phyloP scores from a whole-genome alignment of 2,113 vertebrate genomes.

The Lophura nycthemera region DNA sequence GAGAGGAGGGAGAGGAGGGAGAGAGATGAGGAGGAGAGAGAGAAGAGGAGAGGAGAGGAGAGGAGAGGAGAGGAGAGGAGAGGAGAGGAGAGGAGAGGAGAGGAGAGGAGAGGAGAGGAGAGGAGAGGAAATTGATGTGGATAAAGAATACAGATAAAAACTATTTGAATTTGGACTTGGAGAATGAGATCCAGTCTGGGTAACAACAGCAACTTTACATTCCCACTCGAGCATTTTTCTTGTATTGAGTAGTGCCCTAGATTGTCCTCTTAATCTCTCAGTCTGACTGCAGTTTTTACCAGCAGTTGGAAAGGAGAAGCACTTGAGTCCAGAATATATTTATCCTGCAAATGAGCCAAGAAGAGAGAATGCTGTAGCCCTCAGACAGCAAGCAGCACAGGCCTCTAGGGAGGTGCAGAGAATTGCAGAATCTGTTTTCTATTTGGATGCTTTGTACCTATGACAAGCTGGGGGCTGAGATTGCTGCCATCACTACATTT shows the following conservation, averaged over 20 bases:
- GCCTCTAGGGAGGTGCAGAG: neutral
- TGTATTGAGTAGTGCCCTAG: conserved; percentile 51
- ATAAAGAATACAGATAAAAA: conserved; percentile 25
- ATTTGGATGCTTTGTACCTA: conserved; percentile 29
- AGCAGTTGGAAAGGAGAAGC: conserved; percentile 26
- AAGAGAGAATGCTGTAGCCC: neutral
- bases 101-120: too few relatives aligned
- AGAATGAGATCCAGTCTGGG: neutral
- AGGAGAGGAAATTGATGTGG: neutral
- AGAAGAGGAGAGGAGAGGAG: too few relatives aligned
- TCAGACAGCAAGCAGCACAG: neutral
- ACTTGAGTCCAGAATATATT: conserved; percentile 40
- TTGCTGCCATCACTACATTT: neutral
- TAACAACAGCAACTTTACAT: conserved; percentile 8
- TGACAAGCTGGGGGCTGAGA: neutral
- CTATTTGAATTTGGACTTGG: conserved; percentile 20
- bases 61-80: too few relatives aligned
- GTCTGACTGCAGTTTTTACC: conserved; percentile 32
- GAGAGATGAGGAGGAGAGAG: too few relatives aligned
- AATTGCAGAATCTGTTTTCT: conserved; percentile 16
- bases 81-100: too few relatives aligned
- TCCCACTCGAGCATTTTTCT: conserved; percentile 63
- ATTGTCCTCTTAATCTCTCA: conserved; percentile 58
- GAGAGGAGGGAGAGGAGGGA: too few relatives aligned
- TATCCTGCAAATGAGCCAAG: conserved; percentile 41